Evolutionary conservation across 2,113 vertebrate genomes (phyloP), one percentile per base, ranked within the genome.

Genomic region (Perca flavescens): DNA sequence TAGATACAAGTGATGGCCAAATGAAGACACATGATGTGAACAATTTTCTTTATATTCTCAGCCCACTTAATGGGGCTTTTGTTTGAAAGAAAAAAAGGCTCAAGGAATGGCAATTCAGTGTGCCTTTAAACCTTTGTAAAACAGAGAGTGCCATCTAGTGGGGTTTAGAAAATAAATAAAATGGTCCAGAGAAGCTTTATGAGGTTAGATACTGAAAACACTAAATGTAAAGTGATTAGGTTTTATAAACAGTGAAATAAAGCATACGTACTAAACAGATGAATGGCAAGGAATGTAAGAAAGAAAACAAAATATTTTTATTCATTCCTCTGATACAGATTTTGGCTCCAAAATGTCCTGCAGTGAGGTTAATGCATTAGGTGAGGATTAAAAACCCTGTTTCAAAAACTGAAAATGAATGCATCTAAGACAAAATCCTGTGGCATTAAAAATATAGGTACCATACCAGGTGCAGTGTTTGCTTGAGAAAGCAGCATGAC

Each of bases 401-500:
- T 34, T 79, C 17, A 22, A 5, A 68, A 68, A 73, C 4, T 46
- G 28, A 66, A 50, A 69, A 70, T 34, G 10, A 28, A 46, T 50
- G 21, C 16, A 43, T 47, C 15, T 5, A 22, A 82, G 22, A 58
- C 40, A 66, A 73, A 82, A 74, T 17, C 11, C 16, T 22, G 10
- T 25, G 6, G 31, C 53, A 61, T 52, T 58, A 34, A 63, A 65
- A 22, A 56, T 10, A 49, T 68, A 15, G 31, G 25, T 31, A 1
- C 28, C 25, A 40, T 6, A 47, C 46, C 67, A 83, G 64, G 56
- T 81, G 16, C 52, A 67, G 21, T 73, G 74, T 86, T 86, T 91
- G 82, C 82, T 85, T 88, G 84, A 86, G 66, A 72, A 87, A 83
- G 61, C 69, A 88, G 28, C 47, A 17, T 62, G 86, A 91, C 78